phyloP scores from a whole-genome alignment of 2,797 vertebrate species.

The Selene dorsalis region DNA sequence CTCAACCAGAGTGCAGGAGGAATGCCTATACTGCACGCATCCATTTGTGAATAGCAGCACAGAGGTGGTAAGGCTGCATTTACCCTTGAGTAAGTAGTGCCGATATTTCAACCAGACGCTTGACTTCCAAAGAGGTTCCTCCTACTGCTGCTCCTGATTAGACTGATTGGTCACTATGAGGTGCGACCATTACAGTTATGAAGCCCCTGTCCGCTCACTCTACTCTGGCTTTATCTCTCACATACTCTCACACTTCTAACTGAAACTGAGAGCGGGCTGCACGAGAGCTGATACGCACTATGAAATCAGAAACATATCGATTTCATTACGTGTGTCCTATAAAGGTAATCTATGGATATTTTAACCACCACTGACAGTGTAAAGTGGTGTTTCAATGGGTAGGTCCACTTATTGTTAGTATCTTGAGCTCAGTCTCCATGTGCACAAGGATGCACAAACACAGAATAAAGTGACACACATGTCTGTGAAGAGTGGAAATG shows the following conservation, averaged over 20 bases:
- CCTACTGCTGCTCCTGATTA: slow-evolving; percentile 65
- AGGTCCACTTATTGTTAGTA: background rate
- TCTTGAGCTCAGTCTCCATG: background rate
- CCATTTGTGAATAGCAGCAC: slow-evolving; percentile 68
- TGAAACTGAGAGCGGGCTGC: slow-evolving; percentile 47
- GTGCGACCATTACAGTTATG: slow-evolving; percentile 60
- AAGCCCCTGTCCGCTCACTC: slow-evolving; percentile 54
- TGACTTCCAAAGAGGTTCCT: slow-evolving; percentile 52
- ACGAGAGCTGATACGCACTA: slow-evolving; percentile 37
- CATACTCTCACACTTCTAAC: slow-evolving; percentile 28
- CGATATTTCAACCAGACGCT: slow-evolving; percentile 64
- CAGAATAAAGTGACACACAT: background rate
- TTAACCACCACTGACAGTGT: slow-evolving; percentile 14
- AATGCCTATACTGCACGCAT: slow-evolving; percentile 48
- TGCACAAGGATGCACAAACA: background rate
- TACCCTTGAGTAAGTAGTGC: slow-evolving; percentile 56
- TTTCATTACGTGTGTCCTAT: slow-evolving; percentile 21
- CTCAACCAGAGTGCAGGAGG: slow-evolving; percentile 10
- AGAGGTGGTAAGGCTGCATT: slow-evolving; percentile 72
- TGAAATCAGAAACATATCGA: slow-evolving; percentile 31
- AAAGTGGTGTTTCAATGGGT: slow-evolving; percentile 10
- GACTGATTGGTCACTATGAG: slow-evolving; percentile 66
- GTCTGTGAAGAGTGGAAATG: background rate
- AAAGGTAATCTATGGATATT: slow-evolving; percentile 33
- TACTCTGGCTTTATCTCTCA: slow-evolving; percentile 53